Evolutionary conservation across 2,113 vertebrate species (phyloP), one percentile per base, ranked within the genome.

Genomic region (Sinocyclocheilus anophthalmus): DNA sequence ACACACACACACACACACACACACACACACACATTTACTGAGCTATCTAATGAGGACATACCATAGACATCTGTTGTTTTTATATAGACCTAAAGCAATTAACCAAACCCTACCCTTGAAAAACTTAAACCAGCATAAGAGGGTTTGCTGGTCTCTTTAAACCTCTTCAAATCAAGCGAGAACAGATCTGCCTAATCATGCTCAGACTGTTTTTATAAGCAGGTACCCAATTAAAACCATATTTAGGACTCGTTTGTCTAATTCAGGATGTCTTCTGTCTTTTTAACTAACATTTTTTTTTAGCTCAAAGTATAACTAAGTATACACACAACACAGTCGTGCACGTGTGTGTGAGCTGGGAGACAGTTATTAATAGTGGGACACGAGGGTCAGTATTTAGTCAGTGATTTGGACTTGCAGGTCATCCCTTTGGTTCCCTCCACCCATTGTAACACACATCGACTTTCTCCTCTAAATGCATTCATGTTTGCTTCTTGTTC

Each of bases 381-480:
- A 84, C 90, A 92, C 90, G 84, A 90, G 91, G 91, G 93, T 92
- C 92, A 92, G 81, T 50, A 81, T 61, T 86, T 81, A 76, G 81
- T 87, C 39, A 81, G 42, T 84, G 59, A 59, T 70, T 37, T 76
- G 75, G 12, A 69, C 78, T 86, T 59, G 55, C 26, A 42, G 61
- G 48, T 80, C 78, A 69, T 18, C 48, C 69, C 30, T 78, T 75
- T 48, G 50, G 78, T 80, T 53, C 72, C 53, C 50, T 22, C 75
- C 55, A 76, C 70, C 72, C 83, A 77, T 16, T 37, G 26, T 30
- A 82, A 24, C 67, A 37, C 67, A 57, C 78, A 80, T 45, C 20
- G 9, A 45, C 13, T 37, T 76, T 76, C 84, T 81, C 76, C 53
- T 57, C 14, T 26, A 81, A 76, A 84, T 85, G 70, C 80, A 13